phyloP scores from a whole-genome alignment of 2,888 invertebrate species.

The Diplazon laetatorius region DNA sequence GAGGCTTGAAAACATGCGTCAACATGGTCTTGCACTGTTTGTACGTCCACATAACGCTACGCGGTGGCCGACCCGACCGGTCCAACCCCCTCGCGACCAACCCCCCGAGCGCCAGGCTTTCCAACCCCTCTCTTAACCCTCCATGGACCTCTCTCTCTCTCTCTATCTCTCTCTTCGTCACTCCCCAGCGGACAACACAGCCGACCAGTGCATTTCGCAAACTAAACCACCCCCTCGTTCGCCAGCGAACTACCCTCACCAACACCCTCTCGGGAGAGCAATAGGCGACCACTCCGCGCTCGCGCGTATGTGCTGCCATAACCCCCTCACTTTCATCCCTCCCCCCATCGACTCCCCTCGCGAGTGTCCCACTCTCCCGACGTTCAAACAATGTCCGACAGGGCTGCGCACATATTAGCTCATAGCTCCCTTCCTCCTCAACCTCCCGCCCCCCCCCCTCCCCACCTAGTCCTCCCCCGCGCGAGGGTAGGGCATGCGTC shows the following conservation, averaged over 20 bases:
- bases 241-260: constrained; percentile 40
- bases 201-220: constrained; percentile 50
- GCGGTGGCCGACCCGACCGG: constrained; percentile 70
- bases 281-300: constrained; percentile 34
- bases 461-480: too few species aligned
- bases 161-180: constrained; percentile 5
- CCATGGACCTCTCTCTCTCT: not conserved
- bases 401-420: constrained; percentile 80
- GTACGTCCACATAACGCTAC: constrained; percentile 83
- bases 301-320: constrained; percentile 58
- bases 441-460: too few species aligned
- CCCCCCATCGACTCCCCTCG: too few species aligned
- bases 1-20: constrained; percentile 87
- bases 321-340: too few species aligned
- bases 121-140: constrained; percentile 8
- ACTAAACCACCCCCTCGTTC: constrained; percentile 19
- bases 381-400: constrained; percentile 81
- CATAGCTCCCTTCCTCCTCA: too few species aligned
- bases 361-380: too few species aligned
- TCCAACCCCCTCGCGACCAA: constrained; percentile 44
- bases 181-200: constrained; percentile 46
- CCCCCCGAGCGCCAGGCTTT: constrained; percentile 41
- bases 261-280: too few species aligned
- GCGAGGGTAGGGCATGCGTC: constrained; percentile 66
- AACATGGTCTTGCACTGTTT: constrained; percentile 84